Base-by-base conservation (phyloP, 1,140 invertebrate genomes). In the Psix sp. region DNA sequence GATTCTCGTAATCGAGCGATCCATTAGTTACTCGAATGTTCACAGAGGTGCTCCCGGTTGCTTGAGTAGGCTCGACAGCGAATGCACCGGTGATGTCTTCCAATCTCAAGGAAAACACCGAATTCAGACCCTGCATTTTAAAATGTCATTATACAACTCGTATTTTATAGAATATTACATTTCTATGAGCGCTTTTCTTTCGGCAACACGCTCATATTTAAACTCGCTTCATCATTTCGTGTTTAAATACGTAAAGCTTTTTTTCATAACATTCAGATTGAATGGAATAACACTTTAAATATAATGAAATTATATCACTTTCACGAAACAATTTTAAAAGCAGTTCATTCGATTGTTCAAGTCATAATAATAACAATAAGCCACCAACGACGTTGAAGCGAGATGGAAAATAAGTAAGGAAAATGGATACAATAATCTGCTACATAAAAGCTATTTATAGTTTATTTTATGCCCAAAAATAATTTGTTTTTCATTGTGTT, bases 1-100 rank as follows among this genome's bases (percentile, higher is more conserved):
- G 94, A 88, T 97, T 95, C 81, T 97, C 95, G 80, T 95, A 96
- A 82, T 96, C 95, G 29, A 97, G 86, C 0, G 91, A 90, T 54
- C 90, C 93, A 80, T 94, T 94, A 45, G 92, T 91, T 0, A 96
- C 91, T 18, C 94, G 89, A 57, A 97, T 92, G 6, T 92, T 94
- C 13, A 96, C 93, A 24, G 92, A 90, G 5, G 94, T 93, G 70
- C 91, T 94, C 21, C 95, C 95, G 3, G 90, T 92, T 0, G 93
- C 95, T 52, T 90, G 85, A 48, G 90, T 89, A 0, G 95, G 95
- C 78, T 96, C 94, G 35, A 97, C 92, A 3, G 91, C 90, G 83
- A 96, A 97, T 0, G 93, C 92, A 5, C 91, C 93, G 0, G 93
- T 93, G 35, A 93, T 90, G 78, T 96, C 95, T 13, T 93, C 90